phyloP scores from a whole-genome alignment of 2,888 invertebrate genomes.

The Hypomecis atomaria region DNA sequence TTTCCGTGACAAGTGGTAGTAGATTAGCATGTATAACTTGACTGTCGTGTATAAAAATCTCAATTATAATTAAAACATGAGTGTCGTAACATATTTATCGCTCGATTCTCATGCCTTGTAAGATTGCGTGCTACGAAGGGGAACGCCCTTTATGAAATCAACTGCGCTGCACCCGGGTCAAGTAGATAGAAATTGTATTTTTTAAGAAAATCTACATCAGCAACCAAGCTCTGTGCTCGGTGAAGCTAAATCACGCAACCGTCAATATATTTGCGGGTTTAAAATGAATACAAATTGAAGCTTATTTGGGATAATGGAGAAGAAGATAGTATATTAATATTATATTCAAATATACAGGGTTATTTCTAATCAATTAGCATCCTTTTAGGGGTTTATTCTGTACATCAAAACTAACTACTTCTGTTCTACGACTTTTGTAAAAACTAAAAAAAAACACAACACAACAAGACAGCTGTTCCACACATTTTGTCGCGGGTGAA shows the following conservation, averaged over 20 bases:
- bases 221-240: slow-evolving; percentile 61
- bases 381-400: too few species aligned
- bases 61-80: too few species aligned
- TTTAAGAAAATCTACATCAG: slow-evolving; percentile 61
- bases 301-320: neutral
- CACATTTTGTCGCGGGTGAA: too few species aligned
- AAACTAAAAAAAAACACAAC: too few species aligned
- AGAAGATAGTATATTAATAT: neutral
- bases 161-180: slow-evolving; percentile 71
- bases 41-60: too few species aligned
- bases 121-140: slow-evolving; percentile 62
- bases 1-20: too few species aligned
- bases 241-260: slow-evolving; percentile 33
- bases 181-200: slow-evolving; percentile 64
- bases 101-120: slow-evolving; percentile 51
- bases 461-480: too few species aligned
- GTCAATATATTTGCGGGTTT: slow-evolving; percentile 2
- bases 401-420: too few species aligned
- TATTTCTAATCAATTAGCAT: too few species aligned
- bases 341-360: too few species aligned
- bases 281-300: slow-evolving; percentile 1
- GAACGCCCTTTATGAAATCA: slow-evolving; percentile 81
- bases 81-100: slow-evolving; percentile 32
- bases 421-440: too few species aligned
- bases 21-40: too few species aligned